These are phyloP conservation scores for Karalla daura DNA, from an alignment of 2,797 vertebrate genomes.

Conservation along the genomic window DNA sequence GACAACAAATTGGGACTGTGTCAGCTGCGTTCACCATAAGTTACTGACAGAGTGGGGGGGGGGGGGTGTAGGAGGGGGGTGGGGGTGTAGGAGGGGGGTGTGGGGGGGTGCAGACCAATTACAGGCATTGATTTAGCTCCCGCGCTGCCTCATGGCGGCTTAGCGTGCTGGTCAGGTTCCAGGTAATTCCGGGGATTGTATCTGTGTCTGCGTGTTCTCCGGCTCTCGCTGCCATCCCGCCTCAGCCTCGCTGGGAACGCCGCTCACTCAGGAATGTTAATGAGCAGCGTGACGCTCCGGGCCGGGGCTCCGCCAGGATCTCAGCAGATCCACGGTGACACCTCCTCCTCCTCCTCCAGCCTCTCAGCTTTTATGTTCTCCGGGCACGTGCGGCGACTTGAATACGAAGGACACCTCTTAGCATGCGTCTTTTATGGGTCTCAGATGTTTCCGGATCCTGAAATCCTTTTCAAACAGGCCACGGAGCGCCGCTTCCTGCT, in stretches of 20 bases:
- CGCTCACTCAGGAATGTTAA: slow-evolving; percentile 82
- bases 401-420: slow-evolving; percentile 49
- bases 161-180: slow-evolving; percentile 81
- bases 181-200: slow-evolving; percentile 80
- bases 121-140: slow-evolving; percentile 74
- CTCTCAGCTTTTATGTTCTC: slow-evolving; percentile 61
- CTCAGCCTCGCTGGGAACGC: slow-evolving; percentile 75
- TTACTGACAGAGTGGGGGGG: slow-evolving; percentile 6
- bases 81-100: slow-evolving; percentile 1
- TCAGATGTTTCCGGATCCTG: slow-evolving; percentile 36
- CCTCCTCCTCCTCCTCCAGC: slow-evolving; percentile 33
- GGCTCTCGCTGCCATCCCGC: slow-evolving; percentile 80
- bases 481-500: not conserved
- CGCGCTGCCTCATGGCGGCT: slow-evolving; percentile 64
- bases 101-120: slow-evolving; percentile 70
- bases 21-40: slow-evolving; percentile 54
- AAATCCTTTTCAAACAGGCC: slow-evolving; percentile 33
- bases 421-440: slow-evolving; percentile 51
- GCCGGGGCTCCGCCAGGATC: slow-evolving; percentile 52
- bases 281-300: slow-evolving; percentile 63
- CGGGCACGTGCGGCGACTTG: slow-evolving; percentile 15
- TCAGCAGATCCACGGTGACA: slow-evolving; percentile 60
- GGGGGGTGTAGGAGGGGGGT: slow-evolving; percentile 28
- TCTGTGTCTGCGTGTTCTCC: slow-evolving; percentile 73
- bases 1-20: slow-evolving; percentile 60